Conservation (phyloP, 2,797 vertebrate species). For the Graptemys geographica region DNA sequence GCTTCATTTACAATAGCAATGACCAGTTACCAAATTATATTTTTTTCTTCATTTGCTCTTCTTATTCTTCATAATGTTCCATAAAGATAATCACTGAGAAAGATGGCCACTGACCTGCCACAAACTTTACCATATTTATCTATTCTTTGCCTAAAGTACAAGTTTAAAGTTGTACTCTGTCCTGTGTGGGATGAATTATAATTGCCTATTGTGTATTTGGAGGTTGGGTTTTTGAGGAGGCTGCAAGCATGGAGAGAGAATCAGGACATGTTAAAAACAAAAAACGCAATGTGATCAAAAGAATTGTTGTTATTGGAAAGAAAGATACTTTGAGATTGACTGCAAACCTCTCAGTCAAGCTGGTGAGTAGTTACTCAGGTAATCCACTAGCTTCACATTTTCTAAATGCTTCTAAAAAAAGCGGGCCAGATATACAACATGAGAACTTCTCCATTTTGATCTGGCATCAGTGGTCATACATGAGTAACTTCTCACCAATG, state of each 20-base stretch:
- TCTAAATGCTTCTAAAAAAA: conserved; percentile 44
- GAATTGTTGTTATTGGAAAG: conserved; percentile 13
- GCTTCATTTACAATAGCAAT: not conserved
- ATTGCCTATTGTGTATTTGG: not conserved
- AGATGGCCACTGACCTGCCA: not conserved
- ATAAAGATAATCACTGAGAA: not conserved
- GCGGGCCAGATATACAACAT: not conserved
- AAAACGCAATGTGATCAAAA: not conserved
- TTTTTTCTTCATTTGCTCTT: not conserved
- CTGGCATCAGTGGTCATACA: not conserved
- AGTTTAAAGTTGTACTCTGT: not conserved
- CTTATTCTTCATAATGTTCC: not conserved
- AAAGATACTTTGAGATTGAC: not conserved
- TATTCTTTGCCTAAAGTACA: not conserved
- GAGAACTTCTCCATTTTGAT: conserved; percentile 2
- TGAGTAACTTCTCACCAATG: not conserved
- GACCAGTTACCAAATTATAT: not conserved
- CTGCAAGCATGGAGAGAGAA: conserved; percentile 5
- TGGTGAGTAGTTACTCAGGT: conserved; percentile 22
- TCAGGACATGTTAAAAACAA: not conserved
- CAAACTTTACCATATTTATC: not conserved
- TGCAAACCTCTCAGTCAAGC: not conserved
- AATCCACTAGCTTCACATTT: not conserved
- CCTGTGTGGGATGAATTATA: not conserved
- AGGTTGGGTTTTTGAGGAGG: not conserved